Conservation (phyloP, 53 echinoderm and acorn worm genomes). For the Paracentrotus lividus region DNA sequence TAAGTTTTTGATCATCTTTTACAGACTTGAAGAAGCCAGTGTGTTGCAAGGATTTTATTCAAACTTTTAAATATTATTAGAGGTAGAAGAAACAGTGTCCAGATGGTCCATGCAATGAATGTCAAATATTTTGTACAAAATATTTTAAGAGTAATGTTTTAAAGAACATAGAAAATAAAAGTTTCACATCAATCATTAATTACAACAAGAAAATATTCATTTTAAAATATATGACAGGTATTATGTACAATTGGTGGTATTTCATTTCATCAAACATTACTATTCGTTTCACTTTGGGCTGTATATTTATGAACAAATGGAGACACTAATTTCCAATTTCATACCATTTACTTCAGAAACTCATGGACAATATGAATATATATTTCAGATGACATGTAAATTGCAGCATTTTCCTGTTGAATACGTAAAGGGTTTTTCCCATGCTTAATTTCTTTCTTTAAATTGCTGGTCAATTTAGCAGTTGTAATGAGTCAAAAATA, state of each 20-base stretch:
- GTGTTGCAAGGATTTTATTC: neutral
- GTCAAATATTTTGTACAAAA: neutral
- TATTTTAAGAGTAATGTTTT: constrained; percentile 12
- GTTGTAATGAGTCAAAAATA: neutral
- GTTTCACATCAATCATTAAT: neutral
- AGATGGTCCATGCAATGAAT: neutral
- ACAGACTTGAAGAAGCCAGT: neutral
- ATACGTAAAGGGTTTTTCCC: neutral
- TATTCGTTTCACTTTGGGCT: neutral
- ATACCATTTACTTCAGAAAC: neutral
- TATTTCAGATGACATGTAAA: constrained; percentile 31
- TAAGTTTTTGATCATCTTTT: neutral
- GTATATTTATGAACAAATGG: neutral
- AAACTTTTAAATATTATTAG: constrained; percentile 1
- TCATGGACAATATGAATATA: neutral
- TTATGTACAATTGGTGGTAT: constrained; percentile 5
- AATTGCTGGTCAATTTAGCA: constrained; percentile 49
- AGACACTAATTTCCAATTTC: neutral
- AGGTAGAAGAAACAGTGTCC: neutral
- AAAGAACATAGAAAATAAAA: neutral
- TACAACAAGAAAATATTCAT: neutral
- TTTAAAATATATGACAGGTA: neutral
- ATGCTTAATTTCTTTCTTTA: neutral
- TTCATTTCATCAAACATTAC: neutral
- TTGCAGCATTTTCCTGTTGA: neutral